Percentiles rank a stretch among this genome's conserved stretches.
Conservation (phyloP, 2,888 invertebrate genomes). For the Xestia sexstrigata region DNA sequence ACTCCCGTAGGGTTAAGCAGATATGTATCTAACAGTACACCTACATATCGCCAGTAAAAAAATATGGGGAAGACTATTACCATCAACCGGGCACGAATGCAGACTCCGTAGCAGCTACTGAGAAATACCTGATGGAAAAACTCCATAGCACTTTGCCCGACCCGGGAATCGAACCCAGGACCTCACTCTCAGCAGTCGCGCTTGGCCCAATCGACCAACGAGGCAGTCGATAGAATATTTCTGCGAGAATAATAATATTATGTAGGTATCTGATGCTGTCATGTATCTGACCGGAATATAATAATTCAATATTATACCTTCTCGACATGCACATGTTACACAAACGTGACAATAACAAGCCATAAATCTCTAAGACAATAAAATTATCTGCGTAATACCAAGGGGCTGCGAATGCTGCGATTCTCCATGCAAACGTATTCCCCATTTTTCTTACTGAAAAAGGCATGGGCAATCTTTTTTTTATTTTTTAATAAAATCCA, state of each 20-base stretch:
- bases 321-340: slow-evolving; percentile 19
- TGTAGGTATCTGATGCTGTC: neutral
- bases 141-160: neutral
- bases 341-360: slow-evolving; percentile 44
- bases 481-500: too few species aligned
- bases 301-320: slow-evolving; percentile 7
- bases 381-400: slow-evolving; percentile 34
- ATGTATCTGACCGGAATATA: slow-evolving; percentile 21
- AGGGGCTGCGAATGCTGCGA: too few species aligned
- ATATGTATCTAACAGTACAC: neutral
- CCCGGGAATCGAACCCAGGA: neutral
- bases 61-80: neutral
- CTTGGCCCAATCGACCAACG: too few species aligned
- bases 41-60: neutral
- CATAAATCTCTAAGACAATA: slow-evolving; percentile 31
- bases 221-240: neutral
- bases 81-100: neutral
- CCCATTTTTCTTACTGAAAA: too few species aligned
- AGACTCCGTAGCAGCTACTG: neutral
- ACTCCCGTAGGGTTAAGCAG: neutral
- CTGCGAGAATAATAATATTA: neutral
- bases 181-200: too few species aligned
- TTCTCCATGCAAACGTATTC: too few species aligned
- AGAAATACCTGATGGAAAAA: neutral
- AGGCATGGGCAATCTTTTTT: too few species aligned